Percentiles rank a stretch among this genome's conserved stretches.
These are phyloP conservation scores for human DNA, from an alignment of 2,113 vertebrate species.

Conservation along the genomic window DNA sequence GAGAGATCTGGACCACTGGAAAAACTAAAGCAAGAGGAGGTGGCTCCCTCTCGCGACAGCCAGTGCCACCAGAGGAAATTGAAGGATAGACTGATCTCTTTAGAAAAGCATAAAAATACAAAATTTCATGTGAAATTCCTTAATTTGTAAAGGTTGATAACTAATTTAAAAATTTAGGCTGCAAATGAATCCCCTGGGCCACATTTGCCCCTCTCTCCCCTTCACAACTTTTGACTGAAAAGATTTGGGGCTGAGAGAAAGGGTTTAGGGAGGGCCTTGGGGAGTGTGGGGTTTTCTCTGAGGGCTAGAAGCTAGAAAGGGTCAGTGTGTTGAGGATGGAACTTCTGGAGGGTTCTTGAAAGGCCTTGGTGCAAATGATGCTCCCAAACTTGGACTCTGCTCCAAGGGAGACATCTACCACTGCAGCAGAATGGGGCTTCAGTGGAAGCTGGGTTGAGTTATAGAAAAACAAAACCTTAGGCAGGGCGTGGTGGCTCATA, in stretches of 20 bases:
- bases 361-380: neutral
- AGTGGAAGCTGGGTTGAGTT: neutral
- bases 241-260: neutral
- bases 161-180: neutral
- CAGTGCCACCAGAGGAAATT: neutral
- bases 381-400: neutral
- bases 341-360: neutral
- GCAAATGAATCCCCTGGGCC: neutral
- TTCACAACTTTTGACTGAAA: neutral
- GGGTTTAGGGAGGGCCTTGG: neutral
- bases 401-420: neutral
- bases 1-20: neutral
- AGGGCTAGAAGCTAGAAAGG: neutral
- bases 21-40: neutral
- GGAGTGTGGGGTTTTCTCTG: neutral
- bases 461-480: neutral
- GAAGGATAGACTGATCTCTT: neutral
- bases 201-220: neutral
- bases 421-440: neutral
- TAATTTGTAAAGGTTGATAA: neutral
- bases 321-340: neutral
- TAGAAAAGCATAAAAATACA: neutral
- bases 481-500: rapidly evolving
- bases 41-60: too few relatives aligned
- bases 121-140: neutral